phyloP scores from a whole-genome alignment of 2,113 vertebrate species.

The Ellobius talpinus region DNA sequence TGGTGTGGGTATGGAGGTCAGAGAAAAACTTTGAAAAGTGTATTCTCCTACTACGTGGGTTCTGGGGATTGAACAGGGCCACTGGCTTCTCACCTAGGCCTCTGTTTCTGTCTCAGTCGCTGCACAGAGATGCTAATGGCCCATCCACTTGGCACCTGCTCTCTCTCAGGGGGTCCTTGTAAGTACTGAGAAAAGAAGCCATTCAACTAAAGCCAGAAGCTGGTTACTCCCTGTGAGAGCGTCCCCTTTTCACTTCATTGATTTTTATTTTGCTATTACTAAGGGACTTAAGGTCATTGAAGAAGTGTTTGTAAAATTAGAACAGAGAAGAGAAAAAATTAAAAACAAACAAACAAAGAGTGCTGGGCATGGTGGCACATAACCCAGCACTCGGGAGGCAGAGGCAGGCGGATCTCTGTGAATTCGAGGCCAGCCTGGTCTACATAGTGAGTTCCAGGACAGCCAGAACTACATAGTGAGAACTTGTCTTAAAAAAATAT shows the following conservation, averaged over 20 bases:
- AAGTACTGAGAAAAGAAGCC: neutral
- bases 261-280: conserved; percentile 6
- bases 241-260: neutral
- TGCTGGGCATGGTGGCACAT: neutral
- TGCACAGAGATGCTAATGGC: neutral
- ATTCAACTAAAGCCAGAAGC: neutral
- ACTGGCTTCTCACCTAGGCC: neutral
- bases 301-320: conserved; percentile 21
- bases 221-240: neutral
- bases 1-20: neutral
- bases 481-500: neutral
- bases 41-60: accelerated
- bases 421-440: neutral
- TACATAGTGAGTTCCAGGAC: neutral
- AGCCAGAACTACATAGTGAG: neutral
- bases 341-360: neutral
- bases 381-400: neutral
- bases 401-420: neutral
- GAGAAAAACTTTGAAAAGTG: neutral
- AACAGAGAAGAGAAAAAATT: neutral
- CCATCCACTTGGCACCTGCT: neutral
- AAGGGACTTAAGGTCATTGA: neutral
- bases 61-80: neutral
- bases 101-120: neutral
- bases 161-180: neutral